Conservation (phyloP, 2,888 invertebrate species). For the Eueremaeus valkanovi region DNA sequence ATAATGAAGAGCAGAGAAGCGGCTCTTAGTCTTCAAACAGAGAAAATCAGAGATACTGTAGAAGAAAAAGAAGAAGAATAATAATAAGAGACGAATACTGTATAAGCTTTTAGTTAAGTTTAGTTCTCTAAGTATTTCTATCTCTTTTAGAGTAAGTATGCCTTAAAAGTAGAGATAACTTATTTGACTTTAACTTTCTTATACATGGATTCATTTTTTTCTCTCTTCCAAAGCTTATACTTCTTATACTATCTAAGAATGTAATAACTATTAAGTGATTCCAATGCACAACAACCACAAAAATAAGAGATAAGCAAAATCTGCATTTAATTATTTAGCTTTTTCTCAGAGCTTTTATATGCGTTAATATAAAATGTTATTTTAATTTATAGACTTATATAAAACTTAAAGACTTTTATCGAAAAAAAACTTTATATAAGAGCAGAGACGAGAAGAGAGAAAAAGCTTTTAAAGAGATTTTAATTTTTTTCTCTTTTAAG, state of each 20-base stretch:
- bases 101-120: neutral
- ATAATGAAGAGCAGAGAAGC: too few relatives aligned
- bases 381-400: neutral
- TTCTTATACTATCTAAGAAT: neutral
- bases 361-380: neutral
- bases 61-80: too few relatives aligned
- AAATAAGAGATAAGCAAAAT: neutral
- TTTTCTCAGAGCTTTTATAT: neutral
- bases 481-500: neutral
- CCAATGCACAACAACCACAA: neutral
- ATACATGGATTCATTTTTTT: neutral
- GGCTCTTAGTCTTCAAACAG: too few relatives aligned
- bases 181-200: neutral
- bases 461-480: neutral
- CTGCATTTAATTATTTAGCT: neutral
- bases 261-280: constrained; percentile 11
- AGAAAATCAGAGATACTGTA: too few relatives aligned
- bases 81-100: neutral
- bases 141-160: neutral
- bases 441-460: neutral
- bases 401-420: neutral
- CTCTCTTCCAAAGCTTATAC: neutral
- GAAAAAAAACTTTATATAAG: too few relatives aligned
- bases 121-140: neutral
- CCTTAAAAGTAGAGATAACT: neutral